Evolutionary conservation across 1,140 invertebrate genomes (phyloP).

Genomic region (Uloborus diversus): DNA sequence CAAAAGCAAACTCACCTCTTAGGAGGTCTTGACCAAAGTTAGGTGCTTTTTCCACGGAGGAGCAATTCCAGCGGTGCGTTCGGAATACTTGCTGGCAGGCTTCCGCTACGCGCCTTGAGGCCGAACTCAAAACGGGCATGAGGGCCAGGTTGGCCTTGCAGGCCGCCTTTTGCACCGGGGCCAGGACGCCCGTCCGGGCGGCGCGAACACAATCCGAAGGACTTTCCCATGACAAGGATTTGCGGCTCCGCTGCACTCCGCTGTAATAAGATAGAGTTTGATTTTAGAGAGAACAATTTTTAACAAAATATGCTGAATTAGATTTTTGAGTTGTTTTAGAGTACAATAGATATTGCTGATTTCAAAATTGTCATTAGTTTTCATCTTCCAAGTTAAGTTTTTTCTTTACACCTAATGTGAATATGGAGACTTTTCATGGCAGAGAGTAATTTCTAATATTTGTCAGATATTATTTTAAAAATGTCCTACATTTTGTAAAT

Average conservation of each 20-base stretch:
- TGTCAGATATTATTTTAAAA: too few species aligned
- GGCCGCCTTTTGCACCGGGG: constrained; percentile 72
- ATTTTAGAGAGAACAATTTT: too few species aligned
- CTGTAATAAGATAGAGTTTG: constrained; percentile 18
- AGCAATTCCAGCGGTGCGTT: constrained; percentile 85
- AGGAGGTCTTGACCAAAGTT: constrained; percentile 77
- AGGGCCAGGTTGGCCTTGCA: constrained; percentile 75
- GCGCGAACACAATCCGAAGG: constrained; percentile 63
- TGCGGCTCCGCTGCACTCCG: constrained; percentile 8
- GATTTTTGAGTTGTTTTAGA: too few species aligned
- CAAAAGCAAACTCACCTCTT: constrained; percentile 76
- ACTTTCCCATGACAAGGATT: constrained; percentile 52
- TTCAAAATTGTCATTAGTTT: too few species aligned
- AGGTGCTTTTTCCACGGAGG: constrained; percentile 77
- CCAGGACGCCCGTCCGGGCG: constrained; percentile 70
- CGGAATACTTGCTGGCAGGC: constrained; percentile 78
- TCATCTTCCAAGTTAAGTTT: too few species aligned
- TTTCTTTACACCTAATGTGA: too few species aligned
- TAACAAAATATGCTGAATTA: too few species aligned
- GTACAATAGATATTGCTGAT: too few species aligned
- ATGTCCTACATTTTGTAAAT: too few species aligned
- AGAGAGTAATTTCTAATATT: too few species aligned
- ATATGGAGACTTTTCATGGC: too few species aligned
- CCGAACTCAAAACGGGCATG: constrained; percentile 78
- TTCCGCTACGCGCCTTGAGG: constrained; percentile 74